Conservation (phyloP, 2,888 invertebrate species). For the Diaprepes abbreviatus region DNA sequence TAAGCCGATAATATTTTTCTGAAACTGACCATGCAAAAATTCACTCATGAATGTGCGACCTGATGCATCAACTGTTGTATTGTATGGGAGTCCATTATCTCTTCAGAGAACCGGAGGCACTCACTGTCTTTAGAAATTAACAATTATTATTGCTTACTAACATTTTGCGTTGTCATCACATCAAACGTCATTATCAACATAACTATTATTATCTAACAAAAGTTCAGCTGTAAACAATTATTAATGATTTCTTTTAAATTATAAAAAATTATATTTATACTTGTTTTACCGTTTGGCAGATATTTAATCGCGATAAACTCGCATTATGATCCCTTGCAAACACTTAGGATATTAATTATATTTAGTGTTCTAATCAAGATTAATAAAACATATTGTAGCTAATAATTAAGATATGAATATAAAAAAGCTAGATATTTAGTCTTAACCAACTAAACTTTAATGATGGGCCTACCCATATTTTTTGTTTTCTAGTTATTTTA, state of each 20-base stretch:
- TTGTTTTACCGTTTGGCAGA: too few relatives aligned
- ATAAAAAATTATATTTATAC: too few relatives aligned
- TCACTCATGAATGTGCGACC: conserved; percentile 9
- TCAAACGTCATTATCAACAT: conserved; percentile 26
- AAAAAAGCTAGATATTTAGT: too few relatives aligned
- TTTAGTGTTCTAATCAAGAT: too few relatives aligned
- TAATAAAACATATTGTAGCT: too few relatives aligned
- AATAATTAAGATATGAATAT: too few relatives aligned
- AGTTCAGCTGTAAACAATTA: not conserved
- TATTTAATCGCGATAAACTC: too few relatives aligned
- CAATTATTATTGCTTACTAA: conserved; percentile 43
- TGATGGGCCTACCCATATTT: too few relatives aligned
- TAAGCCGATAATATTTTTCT: not conserved
- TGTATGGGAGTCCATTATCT: conserved; percentile 37
- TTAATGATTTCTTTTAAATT: conserved; percentile 7
- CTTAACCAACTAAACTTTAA: too few relatives aligned
- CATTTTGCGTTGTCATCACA: conserved; percentile 35
- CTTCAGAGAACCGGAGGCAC: conserved; percentile 40
- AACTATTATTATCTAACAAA: conserved; percentile 3
- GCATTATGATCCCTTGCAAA: too few relatives aligned
- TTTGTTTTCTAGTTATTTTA: too few relatives aligned
- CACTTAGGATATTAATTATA: too few relatives aligned
- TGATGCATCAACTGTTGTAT: conserved; percentile 38
- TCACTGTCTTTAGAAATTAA: conserved; percentile 40
- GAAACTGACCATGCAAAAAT: conserved; percentile 21